Evolutionary conservation across 2,888 invertebrate genomes (phyloP), one percentile per base, ranked within the genome.

Genomic region (Cheilosia grossa): DNA sequence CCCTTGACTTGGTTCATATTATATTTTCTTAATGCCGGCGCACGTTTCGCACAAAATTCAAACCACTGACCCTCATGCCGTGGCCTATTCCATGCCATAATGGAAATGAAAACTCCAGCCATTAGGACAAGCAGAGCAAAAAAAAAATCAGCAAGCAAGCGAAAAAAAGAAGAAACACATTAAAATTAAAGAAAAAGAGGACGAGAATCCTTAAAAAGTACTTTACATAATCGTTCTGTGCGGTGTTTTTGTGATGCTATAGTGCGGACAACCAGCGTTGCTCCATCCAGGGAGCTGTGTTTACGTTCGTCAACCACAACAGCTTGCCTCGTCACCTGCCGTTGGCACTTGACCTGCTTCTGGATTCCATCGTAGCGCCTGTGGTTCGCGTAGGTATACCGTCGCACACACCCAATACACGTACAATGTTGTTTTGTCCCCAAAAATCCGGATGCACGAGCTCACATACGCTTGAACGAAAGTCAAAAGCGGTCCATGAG

Each of bases 331-430:
- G 77, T 87, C 87, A 86, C 86, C 87, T 87, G 86, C 72, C 86
- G 77, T 74, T 81, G 83, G 80, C 72, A 87, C 87, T 87, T 87
- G 86, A 87, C 87, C 87, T 74, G 86, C 66, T 86, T 87, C 61
- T 49, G 64, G 30, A 77, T 33, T 30, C 19, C 44, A 15, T 33
- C 53, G 15, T 37, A n/a, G 21, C 24, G 6, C 58, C 30, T n/a
- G n/a, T 17, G 47, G 47, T 47, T 9, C 47, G 9, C 19, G 7
- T 24, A 13, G 1, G n/a, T 6, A 19, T 44, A 40, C 3, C 58
- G 33, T 13, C n/a, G 24, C 30, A 42, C 30, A 44, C 27, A 24
- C 24, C 44, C 17, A 6, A 19, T 27, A 24, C 24, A 24, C 27
- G 33, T n/a, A 44, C 37, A 9, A 15, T 6, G 30, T 53, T 33